Evolutionary conservation across 2,797 vertebrate genomes (phyloP).

Genomic region (Corythornis leucogaster): DNA sequence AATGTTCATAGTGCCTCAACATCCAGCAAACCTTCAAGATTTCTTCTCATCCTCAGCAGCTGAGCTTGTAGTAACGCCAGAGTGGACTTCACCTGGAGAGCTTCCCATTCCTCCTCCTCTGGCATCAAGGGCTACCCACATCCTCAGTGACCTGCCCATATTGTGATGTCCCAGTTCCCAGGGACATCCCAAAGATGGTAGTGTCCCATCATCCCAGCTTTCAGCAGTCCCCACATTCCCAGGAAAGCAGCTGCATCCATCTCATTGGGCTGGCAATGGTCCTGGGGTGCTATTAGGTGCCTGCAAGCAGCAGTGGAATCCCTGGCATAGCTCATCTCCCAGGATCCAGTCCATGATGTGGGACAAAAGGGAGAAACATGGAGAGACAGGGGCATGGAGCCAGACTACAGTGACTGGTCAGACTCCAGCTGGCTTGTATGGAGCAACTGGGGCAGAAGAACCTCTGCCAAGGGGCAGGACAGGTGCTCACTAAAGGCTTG

Average conservation of each 20-base stretch:
- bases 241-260: background rate
- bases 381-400: background rate
- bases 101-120: background rate
- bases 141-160: rapidly evolving
- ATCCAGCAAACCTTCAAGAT: background rate
- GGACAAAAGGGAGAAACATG: background rate
- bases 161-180: background rate
- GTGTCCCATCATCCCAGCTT: background rate
- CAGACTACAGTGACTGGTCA: rapidly evolving
- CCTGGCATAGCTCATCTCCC: background rate
- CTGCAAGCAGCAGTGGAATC: background rate
- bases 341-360: background rate
- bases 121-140: background rate
- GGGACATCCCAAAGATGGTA: background rate
- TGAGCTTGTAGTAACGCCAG: background rate
- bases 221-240: rapidly evolving
- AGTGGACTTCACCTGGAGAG: background rate
- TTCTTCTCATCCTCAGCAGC: background rate
- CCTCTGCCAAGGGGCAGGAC: background rate
- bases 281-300: background rate
- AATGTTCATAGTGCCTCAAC: background rate
- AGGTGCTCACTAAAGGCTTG: background rate
- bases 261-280: background rate
- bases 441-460: background rate
- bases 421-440: background rate